Evolutionary conservation across 1,140 invertebrate genomes (phyloP).

Genomic region (Bombus difficillimus): DNA sequence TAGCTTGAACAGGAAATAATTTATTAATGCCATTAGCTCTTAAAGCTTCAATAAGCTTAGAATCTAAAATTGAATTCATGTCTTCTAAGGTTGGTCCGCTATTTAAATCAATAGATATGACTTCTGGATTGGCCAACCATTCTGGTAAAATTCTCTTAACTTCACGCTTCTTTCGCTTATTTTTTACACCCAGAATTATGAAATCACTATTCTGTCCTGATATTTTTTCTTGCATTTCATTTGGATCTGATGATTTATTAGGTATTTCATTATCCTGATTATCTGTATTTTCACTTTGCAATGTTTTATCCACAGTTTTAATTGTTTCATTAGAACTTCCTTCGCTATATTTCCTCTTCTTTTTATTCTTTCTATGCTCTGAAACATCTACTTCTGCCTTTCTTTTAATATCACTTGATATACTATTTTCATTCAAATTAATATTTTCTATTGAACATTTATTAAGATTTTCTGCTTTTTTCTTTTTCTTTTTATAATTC

Average conservation of each 20-base stretch:
- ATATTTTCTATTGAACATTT: not conserved
- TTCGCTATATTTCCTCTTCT: conserved; percentile 14
- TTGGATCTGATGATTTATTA: too few relatives aligned
- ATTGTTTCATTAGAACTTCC: not conserved
- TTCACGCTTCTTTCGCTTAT: conserved; percentile 72
- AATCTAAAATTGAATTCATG: conserved; percentile 85
- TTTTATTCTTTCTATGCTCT: conserved; percentile 24
- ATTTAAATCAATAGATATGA: conserved; percentile 89
- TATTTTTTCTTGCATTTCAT: too few relatives aligned
- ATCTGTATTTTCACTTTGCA: conserved; percentile 9
- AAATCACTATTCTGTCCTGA: conserved; percentile 57
- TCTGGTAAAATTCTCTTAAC: conserved; percentile 90
- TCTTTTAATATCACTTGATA: not conserved
- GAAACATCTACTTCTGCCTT: not conserved
- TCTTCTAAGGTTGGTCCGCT: conserved; percentile 84
- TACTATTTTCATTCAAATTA: not conserved
- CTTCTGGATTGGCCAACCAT: conserved; percentile 92
- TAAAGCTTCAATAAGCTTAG: conserved; percentile 86
- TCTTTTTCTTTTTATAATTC: not conserved
- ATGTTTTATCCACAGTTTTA: not conserved
- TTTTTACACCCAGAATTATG: conserved; percentile 72
- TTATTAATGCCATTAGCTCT: conserved; percentile 88
- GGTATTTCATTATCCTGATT: not conserved
- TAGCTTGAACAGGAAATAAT: conserved; percentile 94
- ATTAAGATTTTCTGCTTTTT: not conserved